Conservation (phyloP, 1,140 invertebrate species). For the Tetranychus urticae region DNA sequence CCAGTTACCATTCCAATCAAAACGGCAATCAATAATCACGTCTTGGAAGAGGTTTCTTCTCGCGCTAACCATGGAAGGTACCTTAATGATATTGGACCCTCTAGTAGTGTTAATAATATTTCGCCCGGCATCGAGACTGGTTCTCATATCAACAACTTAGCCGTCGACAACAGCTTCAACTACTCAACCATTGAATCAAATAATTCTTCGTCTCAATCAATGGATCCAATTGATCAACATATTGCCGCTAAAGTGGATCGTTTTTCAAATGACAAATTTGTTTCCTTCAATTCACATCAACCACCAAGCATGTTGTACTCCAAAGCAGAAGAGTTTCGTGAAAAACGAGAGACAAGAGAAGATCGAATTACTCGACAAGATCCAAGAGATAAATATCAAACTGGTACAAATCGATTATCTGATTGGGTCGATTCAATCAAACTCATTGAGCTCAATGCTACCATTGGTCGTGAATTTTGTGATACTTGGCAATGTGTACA, state of each 20-base stretch:
- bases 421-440: conserved; percentile 10
- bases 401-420: conserved; percentile 7
- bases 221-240: not conserved
- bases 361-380: not conserved
- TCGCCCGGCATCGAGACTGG: no score
- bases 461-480: conserved; percentile 11
- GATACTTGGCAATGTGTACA: conserved; percentile 11
- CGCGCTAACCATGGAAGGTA: no score
- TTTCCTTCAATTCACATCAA: not conserved
- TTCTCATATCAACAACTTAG: not conserved
- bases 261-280: not conserved
- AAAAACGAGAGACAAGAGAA: conserved; percentile 1
- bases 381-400: not conserved
- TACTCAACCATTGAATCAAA: not conserved
- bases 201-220: not conserved
- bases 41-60: no score
- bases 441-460: conserved; percentile 12
- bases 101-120: no score
- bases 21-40: no score
- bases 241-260: not conserved
- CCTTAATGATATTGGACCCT: no score
- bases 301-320: not conserved
- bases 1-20: no score
- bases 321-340: not conserved
- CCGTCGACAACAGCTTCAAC: not conserved